Percentiles rank a stretch among this genome's conserved stretches.
Conservation (phyloP, 2,113 vertebrate species). For the Hyaena hyaena region DNA sequence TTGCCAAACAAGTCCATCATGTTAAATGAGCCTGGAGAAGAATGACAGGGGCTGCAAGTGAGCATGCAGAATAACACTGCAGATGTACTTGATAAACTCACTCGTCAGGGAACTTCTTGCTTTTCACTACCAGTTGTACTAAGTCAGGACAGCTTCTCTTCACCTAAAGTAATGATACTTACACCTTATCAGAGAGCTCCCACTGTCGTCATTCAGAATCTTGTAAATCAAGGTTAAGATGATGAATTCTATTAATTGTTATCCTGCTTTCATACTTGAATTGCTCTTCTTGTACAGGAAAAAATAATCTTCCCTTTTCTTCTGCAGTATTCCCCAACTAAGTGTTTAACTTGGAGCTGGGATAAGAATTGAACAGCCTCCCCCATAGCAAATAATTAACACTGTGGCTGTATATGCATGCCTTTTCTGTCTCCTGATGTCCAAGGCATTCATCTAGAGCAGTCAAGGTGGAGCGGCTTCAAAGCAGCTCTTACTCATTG, state of each 20-base stretch:
- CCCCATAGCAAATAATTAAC: slow-evolving; percentile 12
- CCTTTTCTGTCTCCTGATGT: background rate
- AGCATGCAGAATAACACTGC: slow-evolving; percentile 30
- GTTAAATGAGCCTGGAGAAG: slow-evolving; percentile 55
- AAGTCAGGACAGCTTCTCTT: slow-evolving; percentile 1
- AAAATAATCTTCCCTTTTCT: background rate
- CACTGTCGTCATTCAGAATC: background rate
- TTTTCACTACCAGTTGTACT: background rate
- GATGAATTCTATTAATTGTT: slow-evolving; percentile 46
- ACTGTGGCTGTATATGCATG: background rate
- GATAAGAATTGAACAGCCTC: background rate
- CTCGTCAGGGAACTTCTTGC: slow-evolving; percentile 58
- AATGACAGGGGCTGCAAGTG: slow-evolving; percentile 61
- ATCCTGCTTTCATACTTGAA: slow-evolving; percentile 19
- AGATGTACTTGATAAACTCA: slow-evolving; percentile 66
- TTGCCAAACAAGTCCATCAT: slow-evolving; percentile 65
- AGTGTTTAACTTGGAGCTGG: background rate
- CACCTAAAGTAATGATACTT: slow-evolving; percentile 5
- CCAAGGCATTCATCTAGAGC: background rate
- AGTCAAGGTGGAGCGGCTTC: background rate
- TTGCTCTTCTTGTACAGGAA: slow-evolving; percentile 9
- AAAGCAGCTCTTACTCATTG: background rate
- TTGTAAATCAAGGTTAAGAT: slow-evolving; percentile 58
- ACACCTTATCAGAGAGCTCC: background rate
- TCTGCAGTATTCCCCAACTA: background rate